Conservation (phyloP, 2,113 vertebrate genomes). For the Bothrops jararaca region DNA sequence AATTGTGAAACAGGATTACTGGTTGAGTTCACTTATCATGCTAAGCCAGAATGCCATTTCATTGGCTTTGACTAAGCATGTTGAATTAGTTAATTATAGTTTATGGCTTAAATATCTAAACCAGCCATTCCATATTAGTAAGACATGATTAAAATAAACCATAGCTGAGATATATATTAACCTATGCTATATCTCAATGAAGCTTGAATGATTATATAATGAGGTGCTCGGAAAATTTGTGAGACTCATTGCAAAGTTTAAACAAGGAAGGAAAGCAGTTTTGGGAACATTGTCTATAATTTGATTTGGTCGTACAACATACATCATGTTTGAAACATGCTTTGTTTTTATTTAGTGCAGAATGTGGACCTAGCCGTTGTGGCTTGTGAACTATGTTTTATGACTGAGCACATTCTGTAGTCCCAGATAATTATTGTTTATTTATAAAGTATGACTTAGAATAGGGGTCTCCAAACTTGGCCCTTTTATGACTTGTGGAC, state of each 20-base stretch:
- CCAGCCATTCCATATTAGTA: not conserved
- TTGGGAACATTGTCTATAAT: not conserved
- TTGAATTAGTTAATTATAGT: not conserved
- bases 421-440: not conserved
- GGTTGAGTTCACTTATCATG: not conserved
- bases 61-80: not conserved
- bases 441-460: not conserved
- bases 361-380: not conserved
- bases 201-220: not conserved
- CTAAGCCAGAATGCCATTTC: not conserved
- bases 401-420: not conserved
- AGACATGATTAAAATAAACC: not conserved
- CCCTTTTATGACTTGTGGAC: too few species aligned
- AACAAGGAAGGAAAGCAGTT: not conserved
- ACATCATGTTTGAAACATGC: not conserved
- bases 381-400: not conserved
- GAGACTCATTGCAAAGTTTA: not conserved
- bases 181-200: not conserved
- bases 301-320: not conserved
- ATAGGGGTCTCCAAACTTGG: too few species aligned
- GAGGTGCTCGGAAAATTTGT: not conserved
- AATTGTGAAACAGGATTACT: not conserved
- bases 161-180: not conserved
- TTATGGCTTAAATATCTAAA: not conserved
- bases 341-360: not conserved